Base-by-base conservation (phyloP, 2,797 vertebrate genomes). In the Scyliorhinus canicula region DNA sequence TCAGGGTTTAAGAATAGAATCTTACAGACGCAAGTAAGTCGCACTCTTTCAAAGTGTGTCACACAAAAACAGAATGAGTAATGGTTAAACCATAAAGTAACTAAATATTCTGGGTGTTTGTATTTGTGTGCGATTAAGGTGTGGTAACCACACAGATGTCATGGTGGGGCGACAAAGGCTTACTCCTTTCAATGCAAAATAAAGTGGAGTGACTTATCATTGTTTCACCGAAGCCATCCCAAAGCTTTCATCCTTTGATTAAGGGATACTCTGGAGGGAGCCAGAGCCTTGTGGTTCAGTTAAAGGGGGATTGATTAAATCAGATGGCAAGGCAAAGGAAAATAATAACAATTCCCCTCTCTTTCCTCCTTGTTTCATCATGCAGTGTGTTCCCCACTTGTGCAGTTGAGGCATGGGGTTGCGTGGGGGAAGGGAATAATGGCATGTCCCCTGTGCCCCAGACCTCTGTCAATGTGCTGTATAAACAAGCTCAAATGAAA, bases 211-310 rank as follows among this genome's bases (percentile, higher is more conserved):
- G 91, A 71, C 63, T n/a, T 28, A 93, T 44, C 50, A 44, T 31
- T 69, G 21, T 93, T 69, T 93, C 63, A 47, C 28, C 4, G 12
- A 65, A 93, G 65, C 91, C 44, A 69, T 71, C 65, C 21, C 47
- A 26, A 93, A 93, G 44, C 91, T 69, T 26, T 69, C 16, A 28
- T 35, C 50, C 31, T 93, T 93, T 21, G 91, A 50, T 28, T 67
- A 93, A 69, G 11, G 44, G 91, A 93, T 50, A 93, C 91, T 67
- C 40, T 93, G 91, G 91, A 71, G 65, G 63, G 91, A 67, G 26
- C 40, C 44, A 69, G 47, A 93, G 91, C 60, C 65, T 21, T 69
- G 63, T 69, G 91, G 14, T 93, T 93, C 91, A 93, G 40, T 69
- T 69, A 69, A 71, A 50, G 44, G 28, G n/a, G 65, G 65, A 50